Percentiles rank a stretch among this genome's conserved stretches.
Evolutionary conservation across 2,797 vertebrate species (phyloP).

Genomic region (Erithacus rubecula): DNA sequence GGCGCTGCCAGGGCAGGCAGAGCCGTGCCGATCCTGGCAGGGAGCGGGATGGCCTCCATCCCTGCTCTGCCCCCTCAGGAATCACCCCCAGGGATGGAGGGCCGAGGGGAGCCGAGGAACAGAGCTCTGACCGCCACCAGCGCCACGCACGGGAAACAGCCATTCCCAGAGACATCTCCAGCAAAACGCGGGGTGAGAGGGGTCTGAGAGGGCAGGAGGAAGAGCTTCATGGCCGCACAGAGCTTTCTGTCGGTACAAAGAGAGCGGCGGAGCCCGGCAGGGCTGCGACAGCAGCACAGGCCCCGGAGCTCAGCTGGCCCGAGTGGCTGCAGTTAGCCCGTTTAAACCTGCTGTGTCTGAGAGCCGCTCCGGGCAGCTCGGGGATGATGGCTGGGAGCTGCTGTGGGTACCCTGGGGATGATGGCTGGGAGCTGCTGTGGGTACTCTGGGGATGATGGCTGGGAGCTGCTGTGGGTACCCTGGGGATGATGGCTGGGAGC

Average conservation of each 20-base stretch:
- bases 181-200: background rate
- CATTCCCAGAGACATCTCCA: background rate
- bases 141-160: background rate
- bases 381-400: background rate
- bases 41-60: accelerated
- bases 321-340: accelerated
- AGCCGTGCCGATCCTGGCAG: accelerated
- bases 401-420: too few species aligned
- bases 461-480: too few species aligned
- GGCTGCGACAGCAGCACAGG: background rate
- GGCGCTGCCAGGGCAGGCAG: background rate
- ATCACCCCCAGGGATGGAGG: accelerated
- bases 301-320: too few species aligned
- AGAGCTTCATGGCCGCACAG: background rate
- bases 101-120: background rate
- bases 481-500: too few species aligned
- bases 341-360: too few species aligned
- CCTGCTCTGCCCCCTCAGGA: background rate
- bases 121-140: background rate
- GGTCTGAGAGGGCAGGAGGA: background rate
- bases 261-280: background rate
- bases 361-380: background rate
- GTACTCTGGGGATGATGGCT: too few species aligned
- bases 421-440: too few species aligned
- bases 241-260: background rate